These are phyloP conservation scores for Eulemur mongoz DNA, from an alignment of 2,797 vertebrate genomes.

Conservation along the genomic window DNA sequence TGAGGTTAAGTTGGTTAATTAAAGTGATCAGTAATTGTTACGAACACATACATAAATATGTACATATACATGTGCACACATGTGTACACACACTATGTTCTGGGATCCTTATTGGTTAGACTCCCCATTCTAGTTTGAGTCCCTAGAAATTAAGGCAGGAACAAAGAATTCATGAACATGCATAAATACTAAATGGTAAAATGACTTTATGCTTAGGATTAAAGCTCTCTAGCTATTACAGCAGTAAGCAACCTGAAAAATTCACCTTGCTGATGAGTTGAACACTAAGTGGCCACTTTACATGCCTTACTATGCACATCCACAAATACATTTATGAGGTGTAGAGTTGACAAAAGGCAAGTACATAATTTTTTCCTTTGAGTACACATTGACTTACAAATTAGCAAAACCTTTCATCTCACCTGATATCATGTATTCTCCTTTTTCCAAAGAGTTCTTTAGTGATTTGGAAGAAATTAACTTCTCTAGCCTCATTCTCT, in stretches of 20 bases:
- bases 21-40: neutral
- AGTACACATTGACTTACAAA: neutral
- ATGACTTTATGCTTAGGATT: neutral
- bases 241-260: neutral
- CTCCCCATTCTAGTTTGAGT: neutral
- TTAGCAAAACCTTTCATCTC: neutral
- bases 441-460: neutral
- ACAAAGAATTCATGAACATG: neutral
- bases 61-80: neutral
- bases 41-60: neutral
- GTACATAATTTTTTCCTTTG: neutral
- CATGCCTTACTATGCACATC: neutral
- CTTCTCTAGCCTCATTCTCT: neutral
- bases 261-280: neutral
- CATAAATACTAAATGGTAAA: neutral
- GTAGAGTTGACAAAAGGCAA: neutral
- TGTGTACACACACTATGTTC: neutral
- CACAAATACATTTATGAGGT: neutral
- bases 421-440: neutral
- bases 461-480: constrained; percentile 1
- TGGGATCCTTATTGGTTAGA: neutral
- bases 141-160: constrained; percentile 3
- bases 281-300: neutral
- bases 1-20: neutral
- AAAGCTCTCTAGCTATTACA: neutral